phyloP scores from a whole-genome alignment of 2,797 vertebrate genomes.

The Enteromius unitaeniatus region DNA sequence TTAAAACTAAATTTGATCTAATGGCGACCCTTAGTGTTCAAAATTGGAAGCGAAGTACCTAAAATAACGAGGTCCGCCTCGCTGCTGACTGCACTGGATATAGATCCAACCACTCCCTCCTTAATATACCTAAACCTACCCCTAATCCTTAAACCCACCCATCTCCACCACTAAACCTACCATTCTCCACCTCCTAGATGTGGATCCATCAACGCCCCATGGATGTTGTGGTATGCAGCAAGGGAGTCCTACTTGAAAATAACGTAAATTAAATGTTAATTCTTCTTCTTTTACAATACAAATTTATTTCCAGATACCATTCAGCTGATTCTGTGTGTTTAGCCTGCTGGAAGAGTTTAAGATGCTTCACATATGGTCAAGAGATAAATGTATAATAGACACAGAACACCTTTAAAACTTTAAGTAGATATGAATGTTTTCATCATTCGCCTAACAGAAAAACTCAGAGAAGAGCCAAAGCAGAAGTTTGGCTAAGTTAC shows the following conservation, averaged over 20 bases:
- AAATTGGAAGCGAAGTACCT: neutral
- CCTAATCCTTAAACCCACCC: too few species aligned
- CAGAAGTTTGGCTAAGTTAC: conserved; percentile 4
- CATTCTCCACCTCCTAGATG: too few species aligned
- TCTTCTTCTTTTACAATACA: neutral
- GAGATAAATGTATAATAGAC: neutral
- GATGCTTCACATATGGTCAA: neutral
- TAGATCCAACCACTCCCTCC: too few species aligned
- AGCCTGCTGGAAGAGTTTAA: neutral
- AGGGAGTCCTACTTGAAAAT: neutral
- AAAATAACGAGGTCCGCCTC: neutral
- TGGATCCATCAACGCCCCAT: too few species aligned
- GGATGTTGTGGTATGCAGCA: too few species aligned
- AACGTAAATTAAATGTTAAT: neutral
- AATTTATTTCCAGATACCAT: neutral
- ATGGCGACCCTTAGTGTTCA: conserved; percentile 19
- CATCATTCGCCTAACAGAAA: conserved; percentile 22
- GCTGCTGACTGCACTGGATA: too few species aligned
- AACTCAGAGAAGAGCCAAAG: neutral
- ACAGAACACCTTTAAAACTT: neutral
- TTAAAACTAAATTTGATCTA: neutral
- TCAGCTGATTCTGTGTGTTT: too few species aligned
- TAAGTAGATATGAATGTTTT: conserved; percentile 16
- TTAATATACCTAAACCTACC: too few species aligned
- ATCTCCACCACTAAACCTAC: too few species aligned